A percentile compares a stretch with the other conserved stretches of the same genome.
Evolutionary conservation across 2,888 invertebrate species (phyloP).

Genomic region (Caprella mutica): DNA sequence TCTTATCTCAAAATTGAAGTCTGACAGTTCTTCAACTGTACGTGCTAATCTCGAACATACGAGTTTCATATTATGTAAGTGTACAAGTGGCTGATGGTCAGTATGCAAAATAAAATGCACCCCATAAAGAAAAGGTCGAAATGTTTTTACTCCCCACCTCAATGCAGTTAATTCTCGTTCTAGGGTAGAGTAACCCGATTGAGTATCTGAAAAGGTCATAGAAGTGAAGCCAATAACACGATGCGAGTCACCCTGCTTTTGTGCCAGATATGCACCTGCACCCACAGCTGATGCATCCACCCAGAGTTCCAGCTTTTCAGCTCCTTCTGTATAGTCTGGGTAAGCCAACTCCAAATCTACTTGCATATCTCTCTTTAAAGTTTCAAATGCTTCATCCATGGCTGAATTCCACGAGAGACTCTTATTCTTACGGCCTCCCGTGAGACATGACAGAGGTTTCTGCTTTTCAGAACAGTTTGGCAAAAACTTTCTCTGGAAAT

Average conservation of each 20-base stretch:
- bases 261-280: background rate
- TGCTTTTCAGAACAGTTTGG: background rate
- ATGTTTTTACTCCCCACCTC: background rate
- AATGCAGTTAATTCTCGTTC: background rate
- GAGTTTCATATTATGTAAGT: background rate
- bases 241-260: background rate
- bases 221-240: background rate
- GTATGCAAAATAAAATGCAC: background rate
- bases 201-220: background rate
- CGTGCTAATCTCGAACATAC: background rate
- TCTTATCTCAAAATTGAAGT: background rate
- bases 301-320: background rate
- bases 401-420: background rate
- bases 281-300: background rate
- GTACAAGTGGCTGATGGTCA: background rate
- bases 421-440: background rate
- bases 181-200: background rate
- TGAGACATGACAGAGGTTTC: background rate
- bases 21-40: background rate
- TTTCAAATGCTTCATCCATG: background rate
- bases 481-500: background rate
- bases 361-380: background rate
- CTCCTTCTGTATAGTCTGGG: background rate
- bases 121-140: background rate
- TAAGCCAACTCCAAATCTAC: background rate